Base-by-base conservation (phyloP, 2,113 vertebrate genomes). In the Antennarius striatus region DNA sequence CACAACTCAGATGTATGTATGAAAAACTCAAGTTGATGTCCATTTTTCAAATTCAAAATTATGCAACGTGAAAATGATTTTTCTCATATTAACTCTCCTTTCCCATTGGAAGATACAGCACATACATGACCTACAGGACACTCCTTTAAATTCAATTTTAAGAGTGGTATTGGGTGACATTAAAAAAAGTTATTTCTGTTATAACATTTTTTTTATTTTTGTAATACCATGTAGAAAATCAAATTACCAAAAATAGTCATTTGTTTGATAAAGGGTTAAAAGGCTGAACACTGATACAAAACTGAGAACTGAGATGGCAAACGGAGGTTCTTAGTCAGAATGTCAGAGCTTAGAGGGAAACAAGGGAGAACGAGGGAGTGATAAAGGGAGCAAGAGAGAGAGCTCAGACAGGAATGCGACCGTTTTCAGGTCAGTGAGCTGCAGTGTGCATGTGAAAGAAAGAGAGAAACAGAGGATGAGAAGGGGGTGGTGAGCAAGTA, bases 371-470 rank as follows among this genome's bases (percentile, higher is more conserved):
- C 53, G 53, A 82, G 75, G 72, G 63, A 72, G 77, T 62, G 54
- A 73, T 77, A 71, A 77, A 67, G 54, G 49, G 75, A 82, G 75
- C 14, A 55, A 77, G 68, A 68, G 64, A 65, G 61, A 68, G 74
- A 84, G 80, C 84, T 91, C 79, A 90, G 79, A 79, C 78, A 90
- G 88, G 90, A 91, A 90, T 90, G 89, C 43, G 59, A 78, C 75
- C 85, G 83, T 91, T 91, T 93, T 92, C 87, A 91, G 91, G 92
- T 93, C 91, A 91, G 80, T 90, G 90, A 88, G 79, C 78, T 77
- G 78, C 76, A 80, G 67, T 63, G 57, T 66, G 75, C 54, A 70
- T 72, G 69, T 30, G 58, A 68, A 56, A 80, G 39, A 56, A 70
- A 55, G 39, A 36, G 28, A 71, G 56, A 79, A 46, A 81, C 49